phyloP scores from a whole-genome alignment of 2,797 vertebrate species.

The Peromyscus melanophrys region DNA sequence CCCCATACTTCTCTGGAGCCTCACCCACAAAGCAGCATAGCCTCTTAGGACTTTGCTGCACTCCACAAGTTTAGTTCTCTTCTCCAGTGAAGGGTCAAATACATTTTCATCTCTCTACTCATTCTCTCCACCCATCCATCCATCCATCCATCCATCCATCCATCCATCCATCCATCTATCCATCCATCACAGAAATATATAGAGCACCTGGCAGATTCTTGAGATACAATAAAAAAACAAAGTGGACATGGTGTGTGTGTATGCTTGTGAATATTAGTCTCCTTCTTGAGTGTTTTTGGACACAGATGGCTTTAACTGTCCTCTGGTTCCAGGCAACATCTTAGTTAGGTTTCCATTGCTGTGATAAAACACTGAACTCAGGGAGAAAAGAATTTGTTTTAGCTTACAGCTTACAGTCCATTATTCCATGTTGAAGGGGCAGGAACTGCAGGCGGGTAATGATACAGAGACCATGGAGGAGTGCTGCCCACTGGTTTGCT shows the following conservation, averaged over 20 bases:
- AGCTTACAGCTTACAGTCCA: neutral
- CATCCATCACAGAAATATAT: neutral
- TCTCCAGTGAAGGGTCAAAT: neutral
- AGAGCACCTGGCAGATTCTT: neutral
- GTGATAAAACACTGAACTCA: neutral
- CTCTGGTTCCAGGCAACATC: conserved; percentile 10
- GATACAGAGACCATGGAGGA: neutral
- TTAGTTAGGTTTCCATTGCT: neutral
- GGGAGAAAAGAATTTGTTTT: neutral
- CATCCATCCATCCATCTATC: neutral
- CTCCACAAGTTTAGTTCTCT: neutral
- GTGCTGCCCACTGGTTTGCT: neutral
- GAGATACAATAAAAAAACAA: neutral
- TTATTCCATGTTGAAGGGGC: too few species aligned
- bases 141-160: neutral
- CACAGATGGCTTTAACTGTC: neutral
- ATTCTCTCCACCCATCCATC: neutral
- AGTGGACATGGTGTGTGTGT: neutral
- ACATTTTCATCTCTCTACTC: neutral
- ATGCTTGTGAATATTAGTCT: neutral
- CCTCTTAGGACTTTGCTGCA: neutral
- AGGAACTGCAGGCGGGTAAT: neutral
- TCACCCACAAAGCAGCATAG: neutral
- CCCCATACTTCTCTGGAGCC: neutral
- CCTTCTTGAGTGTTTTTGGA: neutral